Conservation (phyloP, 2,797 vertebrate species). For the Crax fasciolata region DNA sequence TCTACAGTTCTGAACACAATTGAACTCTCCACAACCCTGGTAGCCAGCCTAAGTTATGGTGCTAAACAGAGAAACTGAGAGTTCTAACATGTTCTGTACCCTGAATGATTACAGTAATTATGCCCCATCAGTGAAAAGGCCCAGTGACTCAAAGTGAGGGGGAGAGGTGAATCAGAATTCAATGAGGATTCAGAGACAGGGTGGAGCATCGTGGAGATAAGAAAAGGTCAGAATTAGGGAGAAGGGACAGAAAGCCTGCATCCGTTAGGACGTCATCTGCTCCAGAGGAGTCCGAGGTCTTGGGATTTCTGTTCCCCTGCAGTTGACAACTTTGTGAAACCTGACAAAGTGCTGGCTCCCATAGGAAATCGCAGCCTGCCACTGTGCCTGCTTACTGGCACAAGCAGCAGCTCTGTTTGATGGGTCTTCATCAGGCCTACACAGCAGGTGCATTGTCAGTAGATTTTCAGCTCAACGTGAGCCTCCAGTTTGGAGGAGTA, state of each 20-base stretch:
- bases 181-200: neutral
- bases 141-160: neutral
- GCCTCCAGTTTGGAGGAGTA: neutral
- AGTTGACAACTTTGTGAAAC: neutral
- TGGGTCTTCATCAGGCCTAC: neutral
- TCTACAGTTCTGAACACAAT: neutral
- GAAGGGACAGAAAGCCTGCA: neutral
- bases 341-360: neutral
- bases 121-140: neutral
- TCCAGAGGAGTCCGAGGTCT: neutral
- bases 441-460: neutral
- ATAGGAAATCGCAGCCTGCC: neutral
- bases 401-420: neutral
- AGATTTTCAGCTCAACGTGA: neutral
- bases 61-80: neutral
- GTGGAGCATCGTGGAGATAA: neutral
- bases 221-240: neutral
- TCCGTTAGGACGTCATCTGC: neutral
- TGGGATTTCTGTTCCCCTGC: neutral
- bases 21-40: neutral
- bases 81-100: neutral
- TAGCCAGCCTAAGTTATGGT: neutral
- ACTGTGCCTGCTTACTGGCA: neutral
- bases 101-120: neutral
- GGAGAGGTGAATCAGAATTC: conserved; percentile 29